A percentile compares a stretch with the other conserved stretches of the same genome.
These are phyloP conservation scores for Seriola rivoliana DNA, from an alignment of 2,113 vertebrate species.

Conservation along the genomic window DNA sequence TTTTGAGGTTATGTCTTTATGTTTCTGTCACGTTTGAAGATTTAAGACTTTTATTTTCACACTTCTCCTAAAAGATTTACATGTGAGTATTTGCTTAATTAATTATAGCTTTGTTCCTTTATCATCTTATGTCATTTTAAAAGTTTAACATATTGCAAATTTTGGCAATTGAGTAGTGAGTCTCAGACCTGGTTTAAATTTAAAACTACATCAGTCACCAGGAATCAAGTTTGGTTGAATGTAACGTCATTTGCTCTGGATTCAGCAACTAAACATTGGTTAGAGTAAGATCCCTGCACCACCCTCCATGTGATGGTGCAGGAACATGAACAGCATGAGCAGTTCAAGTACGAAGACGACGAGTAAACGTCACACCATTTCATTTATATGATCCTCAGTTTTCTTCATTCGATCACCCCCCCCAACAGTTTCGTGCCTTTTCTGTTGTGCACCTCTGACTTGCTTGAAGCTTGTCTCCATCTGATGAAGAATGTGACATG, in stretches of 20 bases:
- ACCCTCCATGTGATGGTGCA: not conserved
- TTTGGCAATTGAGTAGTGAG: not conserved
- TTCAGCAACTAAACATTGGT: not conserved
- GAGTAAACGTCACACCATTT: not conserved
- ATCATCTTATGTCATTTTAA: not conserved
- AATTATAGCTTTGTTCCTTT: constrained; percentile 16
- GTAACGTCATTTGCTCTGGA: not conserved
- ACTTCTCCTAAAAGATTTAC: constrained; percentile 8
- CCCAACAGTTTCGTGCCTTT: constrained; percentile 77
- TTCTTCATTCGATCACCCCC: constrained; percentile 1
- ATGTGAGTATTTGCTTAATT: constrained; percentile 10
- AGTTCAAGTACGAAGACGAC: not conserved
- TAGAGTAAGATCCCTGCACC: not conserved
- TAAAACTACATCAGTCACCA: not conserved
- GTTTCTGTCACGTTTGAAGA: constrained; percentile 19
- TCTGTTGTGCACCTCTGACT: constrained; percentile 70
- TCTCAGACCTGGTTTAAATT: not conserved
- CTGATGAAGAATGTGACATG: constrained; percentile 75
- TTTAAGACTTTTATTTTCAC: constrained; percentile 35
- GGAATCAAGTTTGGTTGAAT: not conserved
- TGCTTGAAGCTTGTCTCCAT: constrained; percentile 69
- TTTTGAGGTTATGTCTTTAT: not conserved
- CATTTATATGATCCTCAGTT: not conserved
- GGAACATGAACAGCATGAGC: constrained; percentile 2
- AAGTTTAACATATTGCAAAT: not conserved